Base-by-base conservation (phyloP, 1,140 invertebrate genomes). In the Heterodera schachtii region DNA sequence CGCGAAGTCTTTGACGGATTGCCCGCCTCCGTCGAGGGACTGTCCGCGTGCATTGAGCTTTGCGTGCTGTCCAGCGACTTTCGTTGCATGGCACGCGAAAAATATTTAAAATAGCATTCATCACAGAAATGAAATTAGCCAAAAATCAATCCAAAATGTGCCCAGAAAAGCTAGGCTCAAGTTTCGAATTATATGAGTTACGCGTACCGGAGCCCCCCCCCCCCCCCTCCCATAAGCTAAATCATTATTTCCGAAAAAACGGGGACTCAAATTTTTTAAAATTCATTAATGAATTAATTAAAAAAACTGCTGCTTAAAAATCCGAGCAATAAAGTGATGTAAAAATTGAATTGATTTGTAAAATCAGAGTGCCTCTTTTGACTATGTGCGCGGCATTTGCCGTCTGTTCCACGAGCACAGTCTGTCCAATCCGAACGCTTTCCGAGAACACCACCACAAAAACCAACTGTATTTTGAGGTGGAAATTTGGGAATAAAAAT, bases 311-410 rank as follows among this genome's bases (percentile, higher is more conserved):
- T 4, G 66, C 4, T 69, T 41, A 21, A 21, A 69, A 9, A 49
- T 49, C 47, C 47, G 47, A 9, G 47, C 9, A 49, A 6, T 49
- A 49, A 49, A 49, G 47, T n/a, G n/a, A n/a, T n/a, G n/a, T n/a
- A n/a, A n/a, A 49, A 52, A 11, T 6, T 52, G 11, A 8, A 52
- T 2, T 52, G 49, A 69, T 78, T n/a, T 31, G 57, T 5, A 9
- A 52, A 21, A 46, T 80, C n/a, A 82, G 81, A 82, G 81, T 82
- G 78, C 80, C 16, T 57, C 80, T n/a, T 82, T 82, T 57, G 81
- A 82, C 19, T 31, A 49, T 49, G 41, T 44, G 8, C 73, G 43
- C 13, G 79, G 81, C 11, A 82, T 44, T 31, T 82, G 81, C 47
- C 46, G 8, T 43, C 19, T 82, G 8, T 82, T 82, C 60, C n/a